phyloP scores from a whole-genome alignment of 2,797 vertebrate species.

The Furcifer pardalis region DNA sequence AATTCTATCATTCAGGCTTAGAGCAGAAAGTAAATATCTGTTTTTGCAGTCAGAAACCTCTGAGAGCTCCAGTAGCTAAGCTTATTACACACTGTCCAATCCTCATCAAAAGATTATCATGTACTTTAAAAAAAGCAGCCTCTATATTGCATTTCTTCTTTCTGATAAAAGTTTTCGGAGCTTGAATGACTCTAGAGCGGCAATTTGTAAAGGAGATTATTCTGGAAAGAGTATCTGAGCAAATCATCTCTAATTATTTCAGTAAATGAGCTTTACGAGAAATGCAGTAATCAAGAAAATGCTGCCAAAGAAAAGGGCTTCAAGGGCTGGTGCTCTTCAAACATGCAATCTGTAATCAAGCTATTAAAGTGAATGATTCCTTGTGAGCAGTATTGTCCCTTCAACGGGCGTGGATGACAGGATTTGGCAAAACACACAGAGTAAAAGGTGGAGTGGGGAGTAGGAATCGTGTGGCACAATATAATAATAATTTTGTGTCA shows the following conservation, averaged over 20 bases:
- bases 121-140: slow-evolving; percentile 67
- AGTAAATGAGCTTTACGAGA: slow-evolving; percentile 70
- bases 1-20: slow-evolving; percentile 25
- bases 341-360: slow-evolving; percentile 51
- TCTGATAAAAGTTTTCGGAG: slow-evolving; percentile 73
- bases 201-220: slow-evolving; percentile 78
- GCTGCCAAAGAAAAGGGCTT: slow-evolving; percentile 44
- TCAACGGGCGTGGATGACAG: background rate
- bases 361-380: slow-evolving; percentile 53
- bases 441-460: too few relatives aligned
- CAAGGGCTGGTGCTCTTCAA: slow-evolving; percentile 57
- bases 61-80: slow-evolving; percentile 52
- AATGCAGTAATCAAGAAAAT: slow-evolving; percentile 70
- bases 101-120: slow-evolving; percentile 70
- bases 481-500: too few relatives aligned
- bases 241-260: slow-evolving; percentile 79
- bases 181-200: slow-evolving; percentile 66
- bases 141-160: slow-evolving; percentile 64
- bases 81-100: slow-evolving; percentile 65
- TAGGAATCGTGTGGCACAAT: too few relatives aligned
- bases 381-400: slow-evolving; percentile 49
- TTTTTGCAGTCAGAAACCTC: slow-evolving; percentile 39
- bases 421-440: background rate
- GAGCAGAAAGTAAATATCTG: slow-evolving; percentile 52
- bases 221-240: slow-evolving; percentile 66